Base-by-base conservation (phyloP, 2,113 vertebrate genomes). In the Spilogale gracilis region DNA sequence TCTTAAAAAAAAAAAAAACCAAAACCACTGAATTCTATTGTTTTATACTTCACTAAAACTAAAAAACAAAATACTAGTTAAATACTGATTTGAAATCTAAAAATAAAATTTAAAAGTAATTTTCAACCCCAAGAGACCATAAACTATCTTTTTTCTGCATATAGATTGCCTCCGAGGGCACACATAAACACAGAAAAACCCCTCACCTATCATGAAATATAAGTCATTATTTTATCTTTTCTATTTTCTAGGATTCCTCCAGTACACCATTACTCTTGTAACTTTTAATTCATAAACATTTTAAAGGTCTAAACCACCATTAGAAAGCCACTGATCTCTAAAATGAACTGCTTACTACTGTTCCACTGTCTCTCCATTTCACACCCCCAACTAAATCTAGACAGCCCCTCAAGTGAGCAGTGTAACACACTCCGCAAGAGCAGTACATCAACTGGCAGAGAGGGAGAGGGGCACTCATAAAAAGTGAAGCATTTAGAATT, bases 61-160 rank as follows among this genome's bases (percentile, higher is more conserved):
- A 54, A 85, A 71, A 54, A 87, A 52, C 38, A 50, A 90, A 89
- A 45, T 61, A 84, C 14, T 54, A 9, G 65, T 86, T 94, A 90
- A 90, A 82, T 16, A 78, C 74, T 30, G 74, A 78, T 60, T 16
- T 86, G 50, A 81, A 95, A 86, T 81, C 50, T 81, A 18, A 67
- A 95, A 91, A 54, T 81, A 82, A 54, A 95, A 38, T 89, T 93
- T 82, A 25, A 86, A 91, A 76, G 67, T 84, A 89, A 84, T 83
- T 94, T 93, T 83, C 65, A 87, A 92, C 25, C 30, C 32, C 2
- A 87, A 65, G 25, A 74, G 81, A 60, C 18, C 30, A 91, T 54
- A 76, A 87, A 78, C 9, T 83, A 5, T 76, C 65, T 91, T 78
- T 82, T 83, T 30, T 52, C 76, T 88, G 13, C n/a, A 83, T 23